Percentiles rank a stretch among this genome's conserved stretches.
Evolutionary conservation across 64 coral and sea anemone species (phyloP).

Genomic region (Acropora tenuis): DNA sequence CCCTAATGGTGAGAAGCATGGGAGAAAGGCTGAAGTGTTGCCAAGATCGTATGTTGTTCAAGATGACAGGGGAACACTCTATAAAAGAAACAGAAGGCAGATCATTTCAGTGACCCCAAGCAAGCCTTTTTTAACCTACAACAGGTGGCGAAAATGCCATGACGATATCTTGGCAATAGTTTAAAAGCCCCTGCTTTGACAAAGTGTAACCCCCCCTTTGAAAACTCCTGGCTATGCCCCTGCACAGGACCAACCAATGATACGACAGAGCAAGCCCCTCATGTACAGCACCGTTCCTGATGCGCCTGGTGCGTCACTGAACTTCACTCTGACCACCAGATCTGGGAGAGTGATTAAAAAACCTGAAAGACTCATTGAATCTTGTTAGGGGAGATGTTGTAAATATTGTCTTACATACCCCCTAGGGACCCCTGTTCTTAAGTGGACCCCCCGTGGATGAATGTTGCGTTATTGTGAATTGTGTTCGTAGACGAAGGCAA

Average conservation of each 20-base stretch:
- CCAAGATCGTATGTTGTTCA: constrained; percentile 45
- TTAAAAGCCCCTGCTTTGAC: no score
- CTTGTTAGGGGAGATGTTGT: neutral
- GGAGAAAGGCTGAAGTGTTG: constrained; percentile 29
- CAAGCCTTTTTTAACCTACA: no score
- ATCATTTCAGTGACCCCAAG: neutral
- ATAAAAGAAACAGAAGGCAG: constrained; percentile 25
- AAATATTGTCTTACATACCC: neutral
- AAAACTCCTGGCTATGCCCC: no score
- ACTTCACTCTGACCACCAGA: neutral
- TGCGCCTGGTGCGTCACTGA: neutral
- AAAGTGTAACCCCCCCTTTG: no score
- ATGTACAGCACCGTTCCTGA: neutral
- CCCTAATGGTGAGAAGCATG: neutral
- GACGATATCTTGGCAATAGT: no score
- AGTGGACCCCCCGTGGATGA: no score
- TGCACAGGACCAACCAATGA: neutral
- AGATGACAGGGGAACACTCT: constrained; percentile 33
- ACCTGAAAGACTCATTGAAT: constrained; percentile 41
- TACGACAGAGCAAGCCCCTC: neutral
- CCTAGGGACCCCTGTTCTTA: neutral
- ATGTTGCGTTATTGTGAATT: no score
- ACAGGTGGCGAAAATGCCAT: no score
- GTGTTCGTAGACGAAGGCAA: no score
- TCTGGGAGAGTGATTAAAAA: constrained; percentile 1